Conservation (phyloP, 2,113 vertebrate species). For the Penelope pileata region DNA sequence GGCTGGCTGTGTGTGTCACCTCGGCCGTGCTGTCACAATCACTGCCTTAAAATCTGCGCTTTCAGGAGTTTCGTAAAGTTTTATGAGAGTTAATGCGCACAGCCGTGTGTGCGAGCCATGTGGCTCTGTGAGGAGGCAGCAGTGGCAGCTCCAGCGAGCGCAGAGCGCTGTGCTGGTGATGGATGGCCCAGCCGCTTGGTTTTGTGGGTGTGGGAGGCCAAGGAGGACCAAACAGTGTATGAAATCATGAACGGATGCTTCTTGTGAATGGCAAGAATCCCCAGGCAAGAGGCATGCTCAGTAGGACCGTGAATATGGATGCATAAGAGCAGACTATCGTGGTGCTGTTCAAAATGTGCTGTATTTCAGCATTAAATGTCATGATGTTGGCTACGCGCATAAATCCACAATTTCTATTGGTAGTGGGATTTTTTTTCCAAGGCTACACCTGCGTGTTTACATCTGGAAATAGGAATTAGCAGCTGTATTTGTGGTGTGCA, state of each 20-base stretch:
- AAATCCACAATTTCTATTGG: not conserved
- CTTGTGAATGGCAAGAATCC: not conserved
- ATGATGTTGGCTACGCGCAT: not conserved
- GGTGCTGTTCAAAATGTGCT: not conserved
- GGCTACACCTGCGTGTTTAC: not conserved
- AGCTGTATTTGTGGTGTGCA: not conserved
- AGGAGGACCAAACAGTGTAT: not conserved
- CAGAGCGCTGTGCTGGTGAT: accelerated
- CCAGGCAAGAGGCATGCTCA: not conserved
- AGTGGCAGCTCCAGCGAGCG: not conserved
- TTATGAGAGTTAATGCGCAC: accelerated
- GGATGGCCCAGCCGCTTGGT: not conserved
- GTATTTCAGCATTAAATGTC: not conserved
- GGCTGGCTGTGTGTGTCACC: not conserved
- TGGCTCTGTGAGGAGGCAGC: not conserved
- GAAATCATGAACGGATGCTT: not conserved
- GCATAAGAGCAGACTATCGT: not conserved
- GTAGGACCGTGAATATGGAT: not conserved
- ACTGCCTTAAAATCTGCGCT: accelerated
- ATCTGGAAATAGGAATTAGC: not conserved
- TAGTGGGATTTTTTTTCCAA: not conserved
- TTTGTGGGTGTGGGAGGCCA: not conserved
- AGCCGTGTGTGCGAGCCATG: accelerated
- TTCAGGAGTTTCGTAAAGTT: not conserved
- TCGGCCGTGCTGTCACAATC: not conserved